Conservation (phyloP, 2,797 vertebrate genomes). For the Poeciliopsis paucimaculata region DNA sequence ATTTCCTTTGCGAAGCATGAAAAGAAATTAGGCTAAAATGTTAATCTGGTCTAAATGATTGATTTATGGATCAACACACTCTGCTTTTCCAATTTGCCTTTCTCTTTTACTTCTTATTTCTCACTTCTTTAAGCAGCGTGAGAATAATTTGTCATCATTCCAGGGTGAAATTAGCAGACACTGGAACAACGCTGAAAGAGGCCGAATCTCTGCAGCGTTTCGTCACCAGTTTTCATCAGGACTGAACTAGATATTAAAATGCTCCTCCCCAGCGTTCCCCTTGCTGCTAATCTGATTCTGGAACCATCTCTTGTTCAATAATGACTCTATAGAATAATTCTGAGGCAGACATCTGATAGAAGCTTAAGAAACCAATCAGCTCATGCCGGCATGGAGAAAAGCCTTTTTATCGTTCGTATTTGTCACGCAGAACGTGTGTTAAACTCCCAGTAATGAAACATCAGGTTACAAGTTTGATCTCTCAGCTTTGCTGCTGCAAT, state of each 20-base stretch:
- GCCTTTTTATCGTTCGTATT: constrained; percentile 42
- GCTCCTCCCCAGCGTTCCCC: constrained; percentile 14
- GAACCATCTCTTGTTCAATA: constrained; percentile 49
- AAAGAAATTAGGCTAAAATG: not conserved
- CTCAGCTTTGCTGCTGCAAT: constrained; percentile 23
- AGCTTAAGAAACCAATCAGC: constrained; percentile 50
- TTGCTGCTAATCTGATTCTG: constrained; percentile 49
- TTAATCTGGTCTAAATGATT: constrained; percentile 1
- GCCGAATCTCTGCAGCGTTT: constrained; percentile 6
- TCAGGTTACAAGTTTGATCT: constrained; percentile 15
- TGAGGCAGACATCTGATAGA: constrained; percentile 49
- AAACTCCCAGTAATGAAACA: constrained; percentile 18
- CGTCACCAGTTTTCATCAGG: constrained; percentile 33
- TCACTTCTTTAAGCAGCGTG: constrained; percentile 12
- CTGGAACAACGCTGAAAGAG: constrained; percentile 25
- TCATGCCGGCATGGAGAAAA: constrained; percentile 32
- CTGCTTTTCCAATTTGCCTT: constrained; percentile 5
- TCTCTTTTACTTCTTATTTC: constrained; percentile 10
- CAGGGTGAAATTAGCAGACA: constrained; percentile 21
- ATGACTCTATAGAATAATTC: constrained; percentile 44
- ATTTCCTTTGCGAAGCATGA: not conserved
- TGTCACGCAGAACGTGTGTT: constrained; percentile 27
- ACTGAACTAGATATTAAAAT: constrained; percentile 37
- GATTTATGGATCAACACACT: constrained; percentile 29
- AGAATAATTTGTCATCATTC: constrained; percentile 26